These are phyloP conservation scores for Caenorhabditis sp. DNA, from an alignment of 2,888 invertebrate species.

Conservation along the genomic window DNA sequence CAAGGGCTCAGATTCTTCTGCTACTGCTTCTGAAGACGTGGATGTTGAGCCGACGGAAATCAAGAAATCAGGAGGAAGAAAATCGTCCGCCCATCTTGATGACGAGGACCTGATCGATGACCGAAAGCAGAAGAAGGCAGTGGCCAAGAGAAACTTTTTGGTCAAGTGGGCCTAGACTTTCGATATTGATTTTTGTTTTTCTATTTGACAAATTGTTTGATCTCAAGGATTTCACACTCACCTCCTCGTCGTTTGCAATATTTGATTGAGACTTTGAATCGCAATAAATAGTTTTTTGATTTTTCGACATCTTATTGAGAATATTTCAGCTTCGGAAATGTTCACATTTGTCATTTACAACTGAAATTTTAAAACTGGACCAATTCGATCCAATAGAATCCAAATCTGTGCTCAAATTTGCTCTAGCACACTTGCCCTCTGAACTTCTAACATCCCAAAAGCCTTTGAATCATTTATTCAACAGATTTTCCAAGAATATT, in stretches of 20 bases:
- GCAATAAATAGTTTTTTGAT: too few species aligned
- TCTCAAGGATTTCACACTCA: slow-evolving; percentile 39
- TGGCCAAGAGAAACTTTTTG: slow-evolving; percentile 40
- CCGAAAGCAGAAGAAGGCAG: slow-evolving; percentile 36
- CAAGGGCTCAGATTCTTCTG: slow-evolving; percentile 6
- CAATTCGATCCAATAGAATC: too few species aligned
- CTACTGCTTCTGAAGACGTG: neutral
- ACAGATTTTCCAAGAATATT: too few species aligned
- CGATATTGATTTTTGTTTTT: slow-evolving; percentile 23
- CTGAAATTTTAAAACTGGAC: too few species aligned
- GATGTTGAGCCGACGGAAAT: slow-evolving; percentile 23
- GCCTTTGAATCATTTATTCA: too few species aligned
- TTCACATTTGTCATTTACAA: too few species aligned
- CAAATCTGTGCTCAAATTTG: too few species aligned
- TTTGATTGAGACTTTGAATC: too few species aligned
- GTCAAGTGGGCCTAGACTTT: slow-evolving; percentile 57
- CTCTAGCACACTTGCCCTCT: too few species aligned
- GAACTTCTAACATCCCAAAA: too few species aligned
- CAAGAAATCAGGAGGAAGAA: slow-evolving; percentile 17
- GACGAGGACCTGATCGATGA: slow-evolving; percentile 63
- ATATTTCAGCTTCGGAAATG: too few species aligned
- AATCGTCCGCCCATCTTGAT: slow-evolving; percentile 12
- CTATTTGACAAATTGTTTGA: slow-evolving; percentile 5
- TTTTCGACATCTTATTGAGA: too few species aligned
- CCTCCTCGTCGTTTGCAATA: slow-evolving; percentile 10